phyloP scores from a whole-genome alignment of 2,888 invertebrate genomes.

The Mechanitis messenoides region DNA sequence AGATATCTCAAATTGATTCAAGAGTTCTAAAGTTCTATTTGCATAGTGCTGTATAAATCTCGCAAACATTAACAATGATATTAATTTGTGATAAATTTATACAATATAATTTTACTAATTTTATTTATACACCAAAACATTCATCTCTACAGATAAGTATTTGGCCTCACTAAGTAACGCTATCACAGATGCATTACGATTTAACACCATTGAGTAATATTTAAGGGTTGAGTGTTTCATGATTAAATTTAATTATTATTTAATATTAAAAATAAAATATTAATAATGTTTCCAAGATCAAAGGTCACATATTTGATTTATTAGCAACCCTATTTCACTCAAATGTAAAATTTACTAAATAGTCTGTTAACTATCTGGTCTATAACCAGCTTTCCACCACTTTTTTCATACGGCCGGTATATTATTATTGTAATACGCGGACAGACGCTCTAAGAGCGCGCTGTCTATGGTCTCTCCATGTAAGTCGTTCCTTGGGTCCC shows the following conservation, averaged over 20 bases:
- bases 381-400: conserved; percentile 9
- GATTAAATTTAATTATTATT: neutral
- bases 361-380: conserved; percentile 12
- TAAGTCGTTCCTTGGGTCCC: conserved; percentile 43
- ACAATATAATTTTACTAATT: neutral
- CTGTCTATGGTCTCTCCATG: conserved; percentile 52
- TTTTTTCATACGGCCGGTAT: conserved; percentile 49
- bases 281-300: neutral
- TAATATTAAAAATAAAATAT: too few relatives aligned
- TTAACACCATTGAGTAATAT: neutral
- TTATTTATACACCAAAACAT: conserved; percentile 4
- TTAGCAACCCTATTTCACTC: too few relatives aligned
- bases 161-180: conserved; percentile 23
- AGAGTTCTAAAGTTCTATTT: too few relatives aligned
- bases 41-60: neutral
- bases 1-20: too few relatives aligned
- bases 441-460: conserved; percentile 56
- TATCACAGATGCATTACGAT: conserved; percentile 20
- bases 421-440: conserved; percentile 55
- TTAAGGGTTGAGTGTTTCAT: neutral
- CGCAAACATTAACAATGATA: neutral
- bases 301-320: neutral
- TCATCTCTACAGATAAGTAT: conserved; percentile 18
- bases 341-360: conserved; percentile 18
- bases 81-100: neutral